Conservation (phyloP, 2,797 vertebrate species). For the Sebastiscus albofasciatus region DNA sequence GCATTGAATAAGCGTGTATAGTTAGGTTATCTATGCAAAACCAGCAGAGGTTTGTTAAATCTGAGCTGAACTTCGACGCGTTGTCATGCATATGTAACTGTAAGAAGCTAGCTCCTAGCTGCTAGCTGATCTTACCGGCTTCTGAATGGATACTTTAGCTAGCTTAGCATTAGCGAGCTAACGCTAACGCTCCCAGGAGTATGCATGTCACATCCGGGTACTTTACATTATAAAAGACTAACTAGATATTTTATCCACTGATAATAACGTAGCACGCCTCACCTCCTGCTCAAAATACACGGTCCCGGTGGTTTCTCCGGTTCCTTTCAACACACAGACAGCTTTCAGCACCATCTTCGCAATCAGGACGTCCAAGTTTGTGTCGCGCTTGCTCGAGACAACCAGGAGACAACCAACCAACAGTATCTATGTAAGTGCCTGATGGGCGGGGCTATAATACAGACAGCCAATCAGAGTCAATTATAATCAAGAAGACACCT, state of each 20-base stretch:
- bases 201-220: neutral
- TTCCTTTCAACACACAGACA: conserved; percentile 84
- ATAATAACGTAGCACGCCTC: neutral
- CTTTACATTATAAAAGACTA: neutral
- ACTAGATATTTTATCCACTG: fast-evolving
- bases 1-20: neutral
- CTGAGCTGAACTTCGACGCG: fast-evolving
- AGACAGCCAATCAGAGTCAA: conserved; percentile 48
- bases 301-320: conserved; percentile 72
- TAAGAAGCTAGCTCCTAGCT: too few relatives aligned
- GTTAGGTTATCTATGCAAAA: neutral
- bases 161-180: conserved; percentile 34
- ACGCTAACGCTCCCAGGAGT: neutral
- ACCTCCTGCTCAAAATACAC: conserved; percentile 85
- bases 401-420: neutral
- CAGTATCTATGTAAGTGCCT: neutral
- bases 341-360: conserved; percentile 77
- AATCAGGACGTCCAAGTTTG: neutral
- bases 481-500: fast-evolving
- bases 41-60: neutral
- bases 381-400: neutral
- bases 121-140: neutral
- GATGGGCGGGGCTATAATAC: conserved; percentile 1
- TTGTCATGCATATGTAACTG: neutral
- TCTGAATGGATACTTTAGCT: conserved; percentile 9